A percentile compares a stretch with the other conserved stretches of the same genome.
Evolutionary conservation across 2,113 vertebrate genomes (phyloP).

Genomic region (Sylvilagus bachmani): DNA sequence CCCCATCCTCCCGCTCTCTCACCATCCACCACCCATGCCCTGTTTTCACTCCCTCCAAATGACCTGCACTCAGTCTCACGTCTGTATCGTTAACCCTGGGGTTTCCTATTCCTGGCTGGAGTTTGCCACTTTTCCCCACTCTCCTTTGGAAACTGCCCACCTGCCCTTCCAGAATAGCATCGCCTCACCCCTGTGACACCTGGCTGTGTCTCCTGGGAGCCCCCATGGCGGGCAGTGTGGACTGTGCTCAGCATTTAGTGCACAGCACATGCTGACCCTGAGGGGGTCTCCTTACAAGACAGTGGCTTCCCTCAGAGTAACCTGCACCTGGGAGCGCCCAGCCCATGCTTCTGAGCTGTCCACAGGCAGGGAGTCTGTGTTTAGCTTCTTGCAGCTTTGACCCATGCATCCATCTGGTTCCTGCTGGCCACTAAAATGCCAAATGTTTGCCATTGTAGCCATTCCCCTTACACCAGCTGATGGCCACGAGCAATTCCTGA

Average conservation of each 20-base stretch:
- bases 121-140: not conserved
- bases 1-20: accelerated
- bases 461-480: not conserved
- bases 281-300: not conserved
- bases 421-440: not conserved
- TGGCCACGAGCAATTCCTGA: not conserved
- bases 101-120: not conserved
- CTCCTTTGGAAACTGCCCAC: not conserved
- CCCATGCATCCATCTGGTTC: not conserved
- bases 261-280: too few relatives aligned
- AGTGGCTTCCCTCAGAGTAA: not conserved
- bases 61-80: not conserved
- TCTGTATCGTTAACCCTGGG: not conserved
- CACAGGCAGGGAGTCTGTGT: not conserved
- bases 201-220: not conserved
- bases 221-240: not conserved
- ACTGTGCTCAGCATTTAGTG: accelerated
- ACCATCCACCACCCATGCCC: not conserved
- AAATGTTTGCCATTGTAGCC: not conserved
- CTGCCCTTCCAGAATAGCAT: not conserved
- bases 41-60: not conserved
- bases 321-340: not conserved
- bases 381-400: not conserved
- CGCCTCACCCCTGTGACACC: not conserved
- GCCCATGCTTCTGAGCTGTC: not conserved